Evolutionary conservation across 2,113 vertebrate genomes (phyloP).

Genomic region (Chionomys nivalis): DNA sequence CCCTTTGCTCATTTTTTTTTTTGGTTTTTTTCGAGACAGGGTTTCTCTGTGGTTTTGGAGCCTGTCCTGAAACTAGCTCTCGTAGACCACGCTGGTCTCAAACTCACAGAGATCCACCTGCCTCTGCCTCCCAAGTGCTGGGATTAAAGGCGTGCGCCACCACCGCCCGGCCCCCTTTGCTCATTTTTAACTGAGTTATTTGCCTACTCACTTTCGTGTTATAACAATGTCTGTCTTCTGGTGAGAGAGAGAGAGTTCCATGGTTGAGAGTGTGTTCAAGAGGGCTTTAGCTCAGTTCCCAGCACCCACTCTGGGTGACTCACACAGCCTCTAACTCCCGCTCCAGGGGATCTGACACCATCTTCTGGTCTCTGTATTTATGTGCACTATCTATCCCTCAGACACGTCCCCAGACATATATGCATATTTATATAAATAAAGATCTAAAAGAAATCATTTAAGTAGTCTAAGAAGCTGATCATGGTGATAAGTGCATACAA

Average conservation of each 20-base stretch:
- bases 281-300: neutral
- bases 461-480: neutral
- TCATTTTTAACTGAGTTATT: slow-evolving; percentile 32
- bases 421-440: neutral
- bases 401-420: neutral
- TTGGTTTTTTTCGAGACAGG: no score
- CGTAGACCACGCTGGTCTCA: no score
- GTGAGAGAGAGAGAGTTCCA: neutral
- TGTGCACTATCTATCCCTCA: neutral
- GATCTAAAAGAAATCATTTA: neutral
- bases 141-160: no score
- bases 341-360: neutral
- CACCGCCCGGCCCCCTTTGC: no score
- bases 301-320: no score
- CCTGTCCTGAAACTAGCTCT: no score
- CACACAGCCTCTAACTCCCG: neutral
- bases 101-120: no score
- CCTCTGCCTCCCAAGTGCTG: no score
- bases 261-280: neutral
- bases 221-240: neutral
- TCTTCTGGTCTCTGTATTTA: neutral
- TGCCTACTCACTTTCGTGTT: neutral
- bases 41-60: no score
- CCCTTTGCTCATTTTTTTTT: no score
- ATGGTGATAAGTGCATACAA: no score